These are phyloP conservation scores for Rhinoptilus africanus DNA, from an alignment of 2,113 vertebrate genomes.

Conservation along the genomic window DNA sequence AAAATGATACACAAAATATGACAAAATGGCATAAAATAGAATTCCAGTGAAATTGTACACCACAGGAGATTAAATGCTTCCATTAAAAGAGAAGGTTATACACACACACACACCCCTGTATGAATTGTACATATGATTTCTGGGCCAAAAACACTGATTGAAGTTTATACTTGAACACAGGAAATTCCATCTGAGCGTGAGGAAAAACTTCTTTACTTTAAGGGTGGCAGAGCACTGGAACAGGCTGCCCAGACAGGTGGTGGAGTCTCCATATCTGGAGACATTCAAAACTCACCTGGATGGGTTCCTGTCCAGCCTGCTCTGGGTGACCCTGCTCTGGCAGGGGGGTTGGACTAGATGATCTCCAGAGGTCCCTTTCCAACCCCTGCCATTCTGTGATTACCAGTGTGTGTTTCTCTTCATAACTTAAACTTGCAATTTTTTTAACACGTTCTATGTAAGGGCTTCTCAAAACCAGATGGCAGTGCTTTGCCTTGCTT, in stretches of 20 bases:
- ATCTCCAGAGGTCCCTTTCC: too few species aligned
- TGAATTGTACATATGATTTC: not conserved
- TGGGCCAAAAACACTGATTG: not conserved
- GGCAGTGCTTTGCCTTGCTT: not conserved
- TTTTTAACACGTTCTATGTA: not conserved
- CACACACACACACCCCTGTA: accelerated
- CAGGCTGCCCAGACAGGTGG: too few species aligned
- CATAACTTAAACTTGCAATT: not conserved
- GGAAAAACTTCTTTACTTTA: too few species aligned
- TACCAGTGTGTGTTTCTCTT: not conserved
- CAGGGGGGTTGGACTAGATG: too few species aligned
- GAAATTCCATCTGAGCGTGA: too few species aligned
- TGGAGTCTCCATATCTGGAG: too few species aligned
- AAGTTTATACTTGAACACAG: not conserved
- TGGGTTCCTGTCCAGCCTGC: too few species aligned
- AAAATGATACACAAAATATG: not conserved
- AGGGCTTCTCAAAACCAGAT: not conserved
- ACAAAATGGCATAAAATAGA: not conserved
- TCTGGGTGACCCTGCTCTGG: too few species aligned
- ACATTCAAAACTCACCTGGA: too few species aligned
- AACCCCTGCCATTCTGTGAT: not conserved
- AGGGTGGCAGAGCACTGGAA: too few species aligned
- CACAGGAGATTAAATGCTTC: not conserved
- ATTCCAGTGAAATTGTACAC: not conserved
- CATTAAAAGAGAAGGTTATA: not conserved